Percentiles rank a stretch among this genome's conserved stretches.
Conservation (phyloP, 2,888 invertebrate species). For the Mesochorus sp. region DNA sequence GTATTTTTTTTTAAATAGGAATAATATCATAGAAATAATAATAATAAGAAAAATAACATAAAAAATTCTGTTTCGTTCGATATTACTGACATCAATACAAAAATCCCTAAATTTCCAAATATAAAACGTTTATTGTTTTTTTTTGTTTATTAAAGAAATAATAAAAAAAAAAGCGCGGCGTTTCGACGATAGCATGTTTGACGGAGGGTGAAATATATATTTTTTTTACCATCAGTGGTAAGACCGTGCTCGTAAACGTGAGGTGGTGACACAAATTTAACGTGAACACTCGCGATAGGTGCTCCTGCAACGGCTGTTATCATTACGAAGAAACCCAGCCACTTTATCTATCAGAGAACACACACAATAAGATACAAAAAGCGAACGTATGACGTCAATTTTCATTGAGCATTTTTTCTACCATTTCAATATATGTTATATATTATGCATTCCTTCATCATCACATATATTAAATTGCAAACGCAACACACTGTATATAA, state of each 20-base stretch:
- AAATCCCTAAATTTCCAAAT: not conserved
- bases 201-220: too few species aligned
- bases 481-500: too few species aligned
- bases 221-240: slow-evolving; percentile 74
- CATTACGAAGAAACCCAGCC: slow-evolving; percentile 66
- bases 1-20: too few species aligned
- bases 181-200: too few species aligned
- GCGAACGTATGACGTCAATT: too few species aligned
- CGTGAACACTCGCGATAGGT: slow-evolving; percentile 76
- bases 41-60: not conserved
- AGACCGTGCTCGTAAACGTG: slow-evolving; percentile 77
- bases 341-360: slow-evolving; percentile 66
- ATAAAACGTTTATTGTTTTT: not conserved
- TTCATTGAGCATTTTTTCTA: too few species aligned
- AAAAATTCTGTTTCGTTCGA: not conserved
- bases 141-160: too few species aligned
- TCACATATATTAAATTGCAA: too few species aligned
- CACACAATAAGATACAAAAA: not conserved
- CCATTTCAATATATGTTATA: too few species aligned
- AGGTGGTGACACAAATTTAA: slow-evolving; percentile 78
- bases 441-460: too few species aligned
- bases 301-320: slow-evolving; percentile 67
- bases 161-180: too few species aligned
- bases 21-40: too few species aligned
- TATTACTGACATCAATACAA: not conserved